A percentile compares a stretch with the other conserved stretches of the same genome.
phyloP scores from a whole-genome alignment of 2,113 vertebrate species.

The Misgurnus mizolepis region DNA sequence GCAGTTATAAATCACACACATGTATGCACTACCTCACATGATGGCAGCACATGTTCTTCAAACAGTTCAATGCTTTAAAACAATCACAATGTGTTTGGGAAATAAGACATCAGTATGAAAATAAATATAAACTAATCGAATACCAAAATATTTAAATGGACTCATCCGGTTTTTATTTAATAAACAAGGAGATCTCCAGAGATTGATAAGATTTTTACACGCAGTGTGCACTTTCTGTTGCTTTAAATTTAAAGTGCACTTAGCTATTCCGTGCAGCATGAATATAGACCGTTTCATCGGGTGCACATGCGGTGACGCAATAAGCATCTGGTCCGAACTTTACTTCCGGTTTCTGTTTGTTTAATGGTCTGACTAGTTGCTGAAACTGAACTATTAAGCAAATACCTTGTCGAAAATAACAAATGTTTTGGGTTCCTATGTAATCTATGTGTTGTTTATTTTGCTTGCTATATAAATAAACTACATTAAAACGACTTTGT shows the following conservation, averaged over 20 bases:
- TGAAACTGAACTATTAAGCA: too few relatives aligned
- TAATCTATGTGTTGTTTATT: too few relatives aligned
- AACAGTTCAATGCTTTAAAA: constrained; percentile 23
- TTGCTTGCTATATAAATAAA: too few relatives aligned
- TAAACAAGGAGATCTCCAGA: not conserved
- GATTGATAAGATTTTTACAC: not conserved
- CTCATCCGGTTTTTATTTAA: not conserved
- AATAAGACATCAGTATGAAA: not conserved
- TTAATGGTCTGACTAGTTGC: too few relatives aligned
- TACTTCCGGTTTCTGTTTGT: too few relatives aligned
- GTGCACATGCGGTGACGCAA: too few relatives aligned
- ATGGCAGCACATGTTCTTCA: constrained; percentile 22
- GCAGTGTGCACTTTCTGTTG: not conserved
- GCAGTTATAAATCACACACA: constrained; percentile 13
- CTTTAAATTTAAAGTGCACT: not conserved
- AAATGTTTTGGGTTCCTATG: too few relatives aligned
- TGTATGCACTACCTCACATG: not conserved
- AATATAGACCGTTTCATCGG: not conserved
- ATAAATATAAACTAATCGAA: constrained; percentile 11
- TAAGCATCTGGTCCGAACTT: too few relatives aligned
- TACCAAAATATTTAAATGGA: not conserved
- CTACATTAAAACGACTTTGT: too few relatives aligned
- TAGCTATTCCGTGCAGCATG: not conserved
- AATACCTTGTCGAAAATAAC: too few relatives aligned
- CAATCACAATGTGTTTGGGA: not conserved